Evolutionary conservation across 2,888 invertebrate genomes (phyloP), one percentile per base, ranked within the genome.

Genomic region (Andrena haemorrhoa): DNA sequence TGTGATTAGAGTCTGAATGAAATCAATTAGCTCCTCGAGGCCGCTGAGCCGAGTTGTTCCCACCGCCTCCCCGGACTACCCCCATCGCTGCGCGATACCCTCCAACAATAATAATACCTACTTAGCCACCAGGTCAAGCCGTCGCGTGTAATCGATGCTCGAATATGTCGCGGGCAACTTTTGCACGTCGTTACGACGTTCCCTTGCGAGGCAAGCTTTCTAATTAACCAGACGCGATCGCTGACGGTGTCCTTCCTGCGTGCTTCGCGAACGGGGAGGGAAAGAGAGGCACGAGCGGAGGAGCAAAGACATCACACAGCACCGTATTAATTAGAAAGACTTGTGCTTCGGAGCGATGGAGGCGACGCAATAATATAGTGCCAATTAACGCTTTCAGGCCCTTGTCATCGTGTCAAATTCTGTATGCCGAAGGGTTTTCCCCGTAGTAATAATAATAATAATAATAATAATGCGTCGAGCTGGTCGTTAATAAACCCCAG

Each of bases 271-370:
- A 20, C 10, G 0, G 29, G 6, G 12, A 60, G 12, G 31, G 31
- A 16, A 16, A 41, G 16, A 31, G 16, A 60, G 64, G 20, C 20
- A 6, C 65, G 26, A 47, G 7, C 4, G 47, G 2, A 10, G 12
- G 8, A 6, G 26, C 41, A 23, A 63, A 35, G 31, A 20, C 16
- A 63, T 63, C 26, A 1, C 20, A 29, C 56, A 16, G 26, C n/a
- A 8, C 26, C 66, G 60, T 16, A 51, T 51, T 66, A 60, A 72
- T 77, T 65, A 29, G 71, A 66, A 20, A 29, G 61, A 60, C 49
- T 20, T 16, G n/a, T 35, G 49, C 29, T 29, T 16, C 31, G 66
- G 8, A 8, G 20, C 41, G 41, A 2, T 8, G 58, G n/a, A 47
- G 20, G 20, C 12, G 16, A 29, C 41, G n/a, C 63, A 35, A 33